phyloP scores from a whole-genome alignment of 2,797 vertebrate genomes.

The Peromyscus aztecus region DNA sequence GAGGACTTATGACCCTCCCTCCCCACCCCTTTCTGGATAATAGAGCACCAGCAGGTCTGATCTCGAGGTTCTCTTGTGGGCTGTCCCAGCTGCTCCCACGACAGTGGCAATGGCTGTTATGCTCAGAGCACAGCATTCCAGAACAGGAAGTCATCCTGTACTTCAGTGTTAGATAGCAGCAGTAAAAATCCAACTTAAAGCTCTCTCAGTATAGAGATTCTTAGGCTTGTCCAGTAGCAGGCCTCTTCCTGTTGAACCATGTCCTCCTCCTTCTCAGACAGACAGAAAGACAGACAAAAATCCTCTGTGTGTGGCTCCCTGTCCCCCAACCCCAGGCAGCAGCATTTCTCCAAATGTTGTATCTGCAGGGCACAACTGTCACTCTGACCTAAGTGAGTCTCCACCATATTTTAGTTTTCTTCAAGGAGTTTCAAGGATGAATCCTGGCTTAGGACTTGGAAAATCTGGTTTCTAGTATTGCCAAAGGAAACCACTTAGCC shows the following conservation, averaged over 20 bases:
- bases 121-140: neutral
- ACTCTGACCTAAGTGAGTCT: neutral
- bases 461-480: conserved; percentile 18
- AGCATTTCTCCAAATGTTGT: neutral
- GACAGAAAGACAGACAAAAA: neutral
- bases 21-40: too few relatives aligned
- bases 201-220: neutral
- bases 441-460: neutral
- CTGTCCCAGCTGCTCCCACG: neutral
- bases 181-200: neutral
- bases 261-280: neutral
- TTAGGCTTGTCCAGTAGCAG: neutral
- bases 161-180: neutral
- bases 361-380: neutral
- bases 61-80: neutral
- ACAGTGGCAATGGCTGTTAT: neutral
- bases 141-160: neutral
- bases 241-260: neutral
- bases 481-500: conserved; percentile 17
- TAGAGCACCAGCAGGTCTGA: neutral
- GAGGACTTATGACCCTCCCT: neutral
- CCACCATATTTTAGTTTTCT: conserved; percentile 32
- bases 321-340: neutral
- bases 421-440: conserved; percentile 48
- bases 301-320: neutral